Evolutionary conservation across 2,797 vertebrate genomes (phyloP).

Genomic region (Yasuhikotakia modesta): DNA sequence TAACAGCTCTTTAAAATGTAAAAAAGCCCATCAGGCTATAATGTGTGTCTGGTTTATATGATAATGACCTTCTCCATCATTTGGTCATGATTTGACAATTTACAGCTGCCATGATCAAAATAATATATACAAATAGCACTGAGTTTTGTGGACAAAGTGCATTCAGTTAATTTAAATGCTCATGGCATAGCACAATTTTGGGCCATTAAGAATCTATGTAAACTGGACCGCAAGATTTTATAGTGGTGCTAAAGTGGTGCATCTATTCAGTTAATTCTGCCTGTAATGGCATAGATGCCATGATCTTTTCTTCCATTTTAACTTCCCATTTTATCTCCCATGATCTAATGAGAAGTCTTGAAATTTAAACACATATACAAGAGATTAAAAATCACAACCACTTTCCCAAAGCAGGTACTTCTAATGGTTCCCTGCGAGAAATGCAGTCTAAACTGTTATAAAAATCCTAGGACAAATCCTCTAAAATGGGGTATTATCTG

Average conservation of each 20-base stretch:
- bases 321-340: slow-evolving; percentile 32
- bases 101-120: too few relatives aligned
- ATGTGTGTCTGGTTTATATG: too few relatives aligned
- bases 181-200: too few relatives aligned
- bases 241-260: too few relatives aligned
- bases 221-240: too few relatives aligned
- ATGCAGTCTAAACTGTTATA: slow-evolving; percentile 71
- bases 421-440: slow-evolving; percentile 59
- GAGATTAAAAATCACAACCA: slow-evolving; percentile 64
- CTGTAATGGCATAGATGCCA: not conserved
- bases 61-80: too few relatives aligned
- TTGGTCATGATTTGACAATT: too few relatives aligned
- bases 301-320: slow-evolving; percentile 54
- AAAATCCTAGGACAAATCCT: slow-evolving; percentile 75
- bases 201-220: too few relatives aligned
- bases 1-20: too few relatives aligned
- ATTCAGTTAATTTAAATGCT: not conserved
- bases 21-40: too few relatives aligned
- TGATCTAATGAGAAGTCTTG: slow-evolving; percentile 60
- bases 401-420: slow-evolving; percentile 53
- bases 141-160: too few relatives aligned
- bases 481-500: slow-evolving; percentile 73
- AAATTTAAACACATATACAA: slow-evolving; percentile 71
- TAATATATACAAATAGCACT: too few relatives aligned
- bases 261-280: not conserved